Percentiles rank a stretch among this genome's conserved stretches.
phyloP scores from a whole-genome alignment of 2,888 invertebrate species.

The Drosophila sordidula region DNA sequence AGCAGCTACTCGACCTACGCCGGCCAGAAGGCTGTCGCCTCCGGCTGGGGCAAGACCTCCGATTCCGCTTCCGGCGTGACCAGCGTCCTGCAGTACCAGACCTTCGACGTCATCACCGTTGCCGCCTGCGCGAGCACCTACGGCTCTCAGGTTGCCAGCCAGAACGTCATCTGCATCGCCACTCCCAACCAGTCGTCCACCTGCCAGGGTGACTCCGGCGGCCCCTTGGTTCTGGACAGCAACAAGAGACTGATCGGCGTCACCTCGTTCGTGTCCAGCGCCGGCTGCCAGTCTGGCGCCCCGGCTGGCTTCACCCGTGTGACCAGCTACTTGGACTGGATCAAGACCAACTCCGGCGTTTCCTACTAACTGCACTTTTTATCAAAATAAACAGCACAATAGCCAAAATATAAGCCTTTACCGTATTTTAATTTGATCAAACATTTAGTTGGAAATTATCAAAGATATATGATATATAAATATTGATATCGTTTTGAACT shows the following conservation, averaged over 20 bases:
- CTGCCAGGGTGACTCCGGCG: slow-evolving; percentile 83
- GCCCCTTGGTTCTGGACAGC: slow-evolving; percentile 69
- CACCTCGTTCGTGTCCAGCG: slow-evolving; percentile 68
- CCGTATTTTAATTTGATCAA: too few relatives aligned
- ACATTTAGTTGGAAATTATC: too few relatives aligned
- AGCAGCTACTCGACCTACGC: slow-evolving; percentile 73
- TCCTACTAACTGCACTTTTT: slow-evolving; percentile 39
- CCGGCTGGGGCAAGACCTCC: slow-evolving; percentile 85
- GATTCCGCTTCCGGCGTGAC: slow-evolving; percentile 60
- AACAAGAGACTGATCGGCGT: slow-evolving; percentile 65
- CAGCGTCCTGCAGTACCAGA: slow-evolving; percentile 79
- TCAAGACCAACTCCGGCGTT: slow-evolving; percentile 62
- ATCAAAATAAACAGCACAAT: slow-evolving; percentile 28
- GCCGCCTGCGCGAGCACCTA: slow-evolving; percentile 69
- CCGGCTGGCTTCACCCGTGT: slow-evolving; percentile 72
- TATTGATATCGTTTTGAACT: too few relatives aligned
- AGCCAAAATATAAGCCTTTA: neutral
- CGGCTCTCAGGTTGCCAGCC: slow-evolving; percentile 37
- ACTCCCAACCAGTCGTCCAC: slow-evolving; percentile 67
- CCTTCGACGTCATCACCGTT: slow-evolving; percentile 76
- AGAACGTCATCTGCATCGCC: slow-evolving; percentile 68
- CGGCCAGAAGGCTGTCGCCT: slow-evolving; percentile 80
- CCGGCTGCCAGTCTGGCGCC: slow-evolving; percentile 61
- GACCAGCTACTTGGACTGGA: slow-evolving; percentile 76
- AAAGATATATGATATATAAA: too few relatives aligned